Evolutionary conservation across 2,888 invertebrate species (phyloP), one percentile per base, ranked within the genome.

Genomic region (Catocala fraxini): DNA sequence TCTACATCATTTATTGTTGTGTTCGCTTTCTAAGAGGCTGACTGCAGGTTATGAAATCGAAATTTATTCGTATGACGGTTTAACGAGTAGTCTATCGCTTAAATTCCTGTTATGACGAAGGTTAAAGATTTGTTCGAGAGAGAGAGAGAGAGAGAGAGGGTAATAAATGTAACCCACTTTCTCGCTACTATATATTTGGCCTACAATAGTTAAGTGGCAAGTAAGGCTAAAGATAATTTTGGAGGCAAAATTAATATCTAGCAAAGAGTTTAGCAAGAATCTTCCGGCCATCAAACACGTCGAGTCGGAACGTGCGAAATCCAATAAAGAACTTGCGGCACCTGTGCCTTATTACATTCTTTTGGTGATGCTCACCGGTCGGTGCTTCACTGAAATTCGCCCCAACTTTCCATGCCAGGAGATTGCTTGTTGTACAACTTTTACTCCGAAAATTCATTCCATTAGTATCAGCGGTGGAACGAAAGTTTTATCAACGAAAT

Each of bases 291-390:
- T 93, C 93, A 91, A 89, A 90, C 90, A 93, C 91, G 92, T 92
- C 92, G 89, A 82, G 80, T 80, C 68, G 92, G 92, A 92, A 90
- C 91, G 92, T 89, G 90, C 88, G 89, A 92, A 93, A 94, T 93
- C 91, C 92, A 93, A 94, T 94, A 94, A 94, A 92, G 92, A 91
- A 92, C 84, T 89, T 85, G 87, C 86, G 85, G 87, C 93, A 94
- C 93, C 93, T 94, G 93, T 85, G 87, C 90, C 91, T 92, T 93
- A 93, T 94, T 93, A 93, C 93, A 93, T 94, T 93, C 93, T 90
- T 92, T 89, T 85, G 87, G 88, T 87, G 90, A 86, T 89, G 87
- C 89, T 89, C 85, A 85, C 85, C 85, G 86, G 81, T 83, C 86
- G 82, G 70, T 73, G 79, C 83, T 80, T 82, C 79, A 79, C 85